Conservation (phyloP, 2,113 vertebrate species). For the Colius striatus region DNA sequence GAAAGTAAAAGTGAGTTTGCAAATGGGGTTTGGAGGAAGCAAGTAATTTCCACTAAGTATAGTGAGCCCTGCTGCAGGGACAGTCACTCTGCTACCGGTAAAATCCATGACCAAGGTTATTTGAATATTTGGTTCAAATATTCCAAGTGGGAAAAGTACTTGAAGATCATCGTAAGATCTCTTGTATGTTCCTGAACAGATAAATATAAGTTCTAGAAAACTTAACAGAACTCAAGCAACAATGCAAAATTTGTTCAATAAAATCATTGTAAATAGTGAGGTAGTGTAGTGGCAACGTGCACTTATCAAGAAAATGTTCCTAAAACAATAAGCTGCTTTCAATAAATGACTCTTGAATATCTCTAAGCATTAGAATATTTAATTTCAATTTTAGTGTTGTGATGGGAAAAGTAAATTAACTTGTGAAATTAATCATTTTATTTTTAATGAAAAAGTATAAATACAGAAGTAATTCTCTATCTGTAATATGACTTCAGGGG, state of each 20-base stretch:
- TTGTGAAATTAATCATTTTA: slow-evolving; percentile 81
- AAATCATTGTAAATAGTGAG: slow-evolving; percentile 37
- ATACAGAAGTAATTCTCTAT: slow-evolving; percentile 72
- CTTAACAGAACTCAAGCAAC: neutral
- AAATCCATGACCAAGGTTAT: neutral
- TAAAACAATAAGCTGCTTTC: slow-evolving; percentile 73
- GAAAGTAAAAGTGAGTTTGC: neutral
- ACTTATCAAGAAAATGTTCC: slow-evolving; percentile 54
- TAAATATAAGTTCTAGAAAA: neutral
- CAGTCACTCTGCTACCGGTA: neutral
- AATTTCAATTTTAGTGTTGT: slow-evolving; percentile 74
- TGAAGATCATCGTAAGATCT: neutral
- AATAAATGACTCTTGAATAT: slow-evolving; percentile 72
- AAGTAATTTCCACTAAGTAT: neutral
- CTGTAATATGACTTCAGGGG: slow-evolving; percentile 74
- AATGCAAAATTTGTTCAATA: neutral
- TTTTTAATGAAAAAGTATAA: slow-evolving; percentile 82
- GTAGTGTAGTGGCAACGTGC: neutral
- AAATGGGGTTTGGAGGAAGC: neutral
- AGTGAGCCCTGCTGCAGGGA: neutral
- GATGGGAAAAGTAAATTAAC: slow-evolving; percentile 77
- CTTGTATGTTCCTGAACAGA: neutral
- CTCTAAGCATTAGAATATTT: slow-evolving; percentile 73
- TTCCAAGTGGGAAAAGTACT: neutral
- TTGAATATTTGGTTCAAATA: neutral